phyloP scores from a whole-genome alignment of 2,113 vertebrate species.

The Glaucomys volans region DNA sequence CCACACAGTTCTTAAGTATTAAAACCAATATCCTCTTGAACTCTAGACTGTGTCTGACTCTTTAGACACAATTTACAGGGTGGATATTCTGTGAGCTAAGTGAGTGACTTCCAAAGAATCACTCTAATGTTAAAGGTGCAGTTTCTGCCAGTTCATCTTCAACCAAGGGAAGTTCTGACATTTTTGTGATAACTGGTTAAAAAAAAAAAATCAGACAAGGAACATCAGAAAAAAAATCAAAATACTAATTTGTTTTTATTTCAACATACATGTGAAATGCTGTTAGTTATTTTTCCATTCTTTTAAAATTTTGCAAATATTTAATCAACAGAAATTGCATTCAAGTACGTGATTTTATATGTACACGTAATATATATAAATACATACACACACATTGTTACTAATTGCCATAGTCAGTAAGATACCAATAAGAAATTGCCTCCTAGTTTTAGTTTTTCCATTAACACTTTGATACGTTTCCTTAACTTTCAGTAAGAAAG shows the following conservation, averaged over 20 bases:
- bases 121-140: not conserved
- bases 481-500: not conserved
- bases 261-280: not conserved
- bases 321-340: not conserved
- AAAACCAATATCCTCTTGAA: conserved; percentile 3
- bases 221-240: not conserved
- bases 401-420: not conserved
- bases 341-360: not conserved
- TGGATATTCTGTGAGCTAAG: not conserved
- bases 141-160: not conserved
- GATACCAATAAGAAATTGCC: not conserved
- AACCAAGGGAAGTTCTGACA: not conserved
- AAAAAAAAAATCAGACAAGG: not conserved
- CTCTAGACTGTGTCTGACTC: not conserved
- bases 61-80: conserved; percentile 6
- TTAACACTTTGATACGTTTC: not conserved
- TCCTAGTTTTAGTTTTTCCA: not conserved
- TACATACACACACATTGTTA: not conserved
- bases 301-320: not conserved
- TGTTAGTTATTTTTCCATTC: not conserved
- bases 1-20: not conserved
- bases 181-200: conserved; percentile 39
- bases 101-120: not conserved
- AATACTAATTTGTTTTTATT: not conserved
- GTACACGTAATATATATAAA: no score